phyloP scores from a whole-genome alignment of 2,113 vertebrate species.

The Chinchilla lanigera region DNA sequence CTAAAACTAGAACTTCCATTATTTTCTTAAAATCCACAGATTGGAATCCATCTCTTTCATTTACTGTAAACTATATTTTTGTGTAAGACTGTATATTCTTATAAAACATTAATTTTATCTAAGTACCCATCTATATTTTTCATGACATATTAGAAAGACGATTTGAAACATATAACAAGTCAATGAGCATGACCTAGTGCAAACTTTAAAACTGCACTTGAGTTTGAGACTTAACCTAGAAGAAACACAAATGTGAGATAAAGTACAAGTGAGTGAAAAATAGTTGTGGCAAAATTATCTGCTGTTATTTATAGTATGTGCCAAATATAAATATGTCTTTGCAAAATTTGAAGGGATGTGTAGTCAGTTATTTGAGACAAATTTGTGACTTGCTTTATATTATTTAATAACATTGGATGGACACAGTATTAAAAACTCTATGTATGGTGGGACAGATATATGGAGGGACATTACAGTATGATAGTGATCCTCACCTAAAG shows the following conservation, averaged over 20 bases:
- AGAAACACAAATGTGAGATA: slow-evolving; percentile 65
- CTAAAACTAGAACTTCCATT: background rate
- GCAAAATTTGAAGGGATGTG: slow-evolving; percentile 78
- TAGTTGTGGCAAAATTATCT: slow-evolving; percentile 72
- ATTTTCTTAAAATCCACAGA: background rate
- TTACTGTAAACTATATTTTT: slow-evolving; percentile 15
- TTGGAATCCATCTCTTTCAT: background rate
- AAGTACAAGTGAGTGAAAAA: slow-evolving; percentile 75
- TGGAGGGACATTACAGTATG: background rate
- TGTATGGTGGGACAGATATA: slow-evolving; percentile 5
- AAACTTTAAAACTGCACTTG: slow-evolving; percentile 52
- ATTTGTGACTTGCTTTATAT: slow-evolving; percentile 75
- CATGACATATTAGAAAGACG: background rate
- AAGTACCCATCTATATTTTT: slow-evolving; percentile 32
- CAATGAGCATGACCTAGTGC: background rate
- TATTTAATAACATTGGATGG: slow-evolving; percentile 70
- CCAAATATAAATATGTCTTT: slow-evolving; percentile 82
- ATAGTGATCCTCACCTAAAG: background rate
- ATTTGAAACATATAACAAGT: slow-evolving; percentile 59
- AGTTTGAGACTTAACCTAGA: slow-evolving; percentile 64
- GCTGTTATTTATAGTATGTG: slow-evolving; percentile 80
- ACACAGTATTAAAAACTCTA: slow-evolving; percentile 50
- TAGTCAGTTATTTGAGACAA: slow-evolving; percentile 79
- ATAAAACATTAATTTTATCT: slow-evolving; percentile 50
- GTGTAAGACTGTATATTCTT: background rate